Conservation (phyloP, 2,113 vertebrate genomes). For the Callorhinus ursinus region DNA sequence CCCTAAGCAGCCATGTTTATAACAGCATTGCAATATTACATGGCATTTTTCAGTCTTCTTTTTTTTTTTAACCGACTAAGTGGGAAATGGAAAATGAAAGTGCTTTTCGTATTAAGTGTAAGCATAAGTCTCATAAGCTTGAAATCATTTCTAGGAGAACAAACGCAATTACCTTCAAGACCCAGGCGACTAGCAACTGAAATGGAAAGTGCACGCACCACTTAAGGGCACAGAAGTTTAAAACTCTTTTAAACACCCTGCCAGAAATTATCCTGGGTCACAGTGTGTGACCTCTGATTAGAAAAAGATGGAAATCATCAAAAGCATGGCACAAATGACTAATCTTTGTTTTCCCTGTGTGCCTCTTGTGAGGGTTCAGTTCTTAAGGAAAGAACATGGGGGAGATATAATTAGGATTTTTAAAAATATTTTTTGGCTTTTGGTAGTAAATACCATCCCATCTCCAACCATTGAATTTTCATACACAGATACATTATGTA, state of each 20-base stretch:
- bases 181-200: neutral
- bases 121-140: constrained; percentile 40
- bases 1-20: constrained; percentile 27
- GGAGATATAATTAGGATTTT: neutral
- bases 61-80: neutral
- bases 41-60: neutral
- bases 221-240: constrained; percentile 38
- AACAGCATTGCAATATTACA: constrained; percentile 40
- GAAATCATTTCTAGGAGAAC: constrained; percentile 65
- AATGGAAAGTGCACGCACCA: constrained; percentile 27
- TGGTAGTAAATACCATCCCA: neutral
- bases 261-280: constrained; percentile 56
- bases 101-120: constrained; percentile 35
- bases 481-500: neutral
- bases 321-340: constrained; percentile 5
- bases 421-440: neutral
- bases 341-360: constrained; percentile 30
- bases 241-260: constrained; percentile 30
- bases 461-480: neutral
- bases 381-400: neutral
- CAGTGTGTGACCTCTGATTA: constrained; percentile 19
- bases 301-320: constrained; percentile 51
- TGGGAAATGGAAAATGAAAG: constrained; percentile 52
- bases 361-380: neutral
- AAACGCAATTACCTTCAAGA: constrained; percentile 52